phyloP scores from a whole-genome alignment of 2,797 vertebrate genomes.

The Hemibagrus guttatus region DNA sequence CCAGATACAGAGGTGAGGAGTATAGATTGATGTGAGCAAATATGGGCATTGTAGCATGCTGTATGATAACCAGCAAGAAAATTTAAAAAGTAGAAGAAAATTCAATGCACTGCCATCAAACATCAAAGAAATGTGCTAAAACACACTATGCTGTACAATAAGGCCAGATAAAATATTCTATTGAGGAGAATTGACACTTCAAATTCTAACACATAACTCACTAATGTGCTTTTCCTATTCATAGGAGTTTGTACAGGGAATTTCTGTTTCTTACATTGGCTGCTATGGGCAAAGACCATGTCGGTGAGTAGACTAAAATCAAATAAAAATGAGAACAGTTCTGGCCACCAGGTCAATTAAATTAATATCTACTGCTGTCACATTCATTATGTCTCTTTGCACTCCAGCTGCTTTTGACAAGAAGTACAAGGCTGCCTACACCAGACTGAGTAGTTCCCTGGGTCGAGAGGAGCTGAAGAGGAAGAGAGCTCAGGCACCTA shows the following conservation, averaged over 20 bases:
- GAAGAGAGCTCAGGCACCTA: constrained; percentile 82
- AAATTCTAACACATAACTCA: not conserved
- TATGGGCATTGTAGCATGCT: not conserved
- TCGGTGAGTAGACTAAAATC: constrained; percentile 67
- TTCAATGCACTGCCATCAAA: not conserved
- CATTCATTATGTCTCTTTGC: constrained; percentile 11
- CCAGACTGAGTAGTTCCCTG: constrained; percentile 76
- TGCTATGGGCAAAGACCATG: constrained; percentile 87
- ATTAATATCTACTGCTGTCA: not conserved
- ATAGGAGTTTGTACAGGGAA: constrained; percentile 90
- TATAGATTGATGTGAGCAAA: not conserved
- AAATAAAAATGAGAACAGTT: not conserved
- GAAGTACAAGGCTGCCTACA: constrained; percentile 83
- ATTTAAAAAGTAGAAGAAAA: no score
- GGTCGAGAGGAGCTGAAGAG: constrained; percentile 81
- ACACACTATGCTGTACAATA: not conserved
- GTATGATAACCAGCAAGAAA: not conserved
- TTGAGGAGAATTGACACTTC: not conserved
- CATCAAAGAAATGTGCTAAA: not conserved
- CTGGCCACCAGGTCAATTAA: not conserved
- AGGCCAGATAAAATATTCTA: not conserved
- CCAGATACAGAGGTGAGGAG: constrained; percentile 72
- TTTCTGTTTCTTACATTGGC: constrained; percentile 90
- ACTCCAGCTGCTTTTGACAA: constrained; percentile 85
- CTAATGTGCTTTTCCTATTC: not conserved